Evolutionary conservation across 2,888 invertebrate species (phyloP).

Genomic region (Octodonta nipae): DNA sequence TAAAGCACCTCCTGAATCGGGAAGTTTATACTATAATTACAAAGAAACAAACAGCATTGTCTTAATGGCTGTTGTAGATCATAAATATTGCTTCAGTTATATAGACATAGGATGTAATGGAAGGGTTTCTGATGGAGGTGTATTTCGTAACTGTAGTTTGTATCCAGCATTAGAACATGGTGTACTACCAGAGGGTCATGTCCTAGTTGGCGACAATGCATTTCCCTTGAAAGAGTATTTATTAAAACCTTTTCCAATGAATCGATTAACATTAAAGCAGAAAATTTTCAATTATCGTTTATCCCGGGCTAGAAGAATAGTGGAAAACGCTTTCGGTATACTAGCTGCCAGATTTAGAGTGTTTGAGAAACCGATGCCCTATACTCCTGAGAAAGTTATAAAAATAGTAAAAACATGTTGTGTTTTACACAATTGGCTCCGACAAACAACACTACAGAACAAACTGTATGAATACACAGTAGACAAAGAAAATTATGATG

Average conservation of each 20-base stretch:
- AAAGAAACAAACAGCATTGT: conserved; percentile 15
- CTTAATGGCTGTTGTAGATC: conserved; percentile 15
- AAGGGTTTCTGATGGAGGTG: conserved; percentile 12
- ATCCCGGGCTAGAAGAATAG: conserved; percentile 8
- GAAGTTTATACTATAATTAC: conserved; percentile 17
- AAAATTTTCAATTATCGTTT: conserved; percentile 6
- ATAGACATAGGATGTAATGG: conserved; percentile 15
- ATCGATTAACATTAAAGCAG: conserved; percentile 3
- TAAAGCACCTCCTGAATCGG: conserved; percentile 14
- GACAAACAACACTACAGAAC: neutral
- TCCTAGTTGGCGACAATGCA: conserved; percentile 17
- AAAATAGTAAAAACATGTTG: conserved; percentile 3
- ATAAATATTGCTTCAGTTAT: conserved; percentile 14
- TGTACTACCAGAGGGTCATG: conserved; percentile 9
- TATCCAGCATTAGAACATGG: conserved; percentile 7
- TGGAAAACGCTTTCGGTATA: conserved; percentile 10
- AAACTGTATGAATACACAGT: neutral
- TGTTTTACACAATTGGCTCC: conserved; percentile 3
- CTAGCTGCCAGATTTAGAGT: conserved; percentile 8
- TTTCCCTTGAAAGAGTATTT: conserved; percentile 14
- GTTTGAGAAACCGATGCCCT: conserved; percentile 7
- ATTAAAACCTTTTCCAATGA: conserved; percentile 10
- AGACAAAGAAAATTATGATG: conserved; percentile 2
- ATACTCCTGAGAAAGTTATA: conserved; percentile 5
- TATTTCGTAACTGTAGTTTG: conserved; percentile 11